Base-by-base conservation (phyloP, 2,113 vertebrate species). In the Tachycineta bicolor region DNA sequence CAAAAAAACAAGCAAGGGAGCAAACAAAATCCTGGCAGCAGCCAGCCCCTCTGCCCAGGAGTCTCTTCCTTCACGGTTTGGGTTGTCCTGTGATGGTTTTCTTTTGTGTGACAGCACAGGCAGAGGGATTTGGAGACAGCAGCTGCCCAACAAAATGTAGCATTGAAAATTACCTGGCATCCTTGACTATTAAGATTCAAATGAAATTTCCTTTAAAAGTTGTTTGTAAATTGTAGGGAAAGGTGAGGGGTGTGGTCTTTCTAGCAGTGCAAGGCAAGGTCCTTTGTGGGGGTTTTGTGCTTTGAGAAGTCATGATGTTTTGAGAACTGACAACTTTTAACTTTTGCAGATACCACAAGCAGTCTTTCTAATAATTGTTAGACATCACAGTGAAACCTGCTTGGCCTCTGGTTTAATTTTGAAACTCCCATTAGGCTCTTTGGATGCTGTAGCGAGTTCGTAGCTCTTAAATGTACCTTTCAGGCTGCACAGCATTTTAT, bases 381-480 rank as follows among this genome's bases (percentile, higher is more conserved):
- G 75, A 43, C 50, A 83, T 83, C 43, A 69, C 58, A 67, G 55
- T 43, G 62, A 73, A 93, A 85, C 24, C 86, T 93, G 63, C 59
- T 49, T 88, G 78, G 59, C 50, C 79, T 93, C 43, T 55, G 55
- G 50, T 70, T 90, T 58, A 70, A 90, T 95, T 87, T 91, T 85
- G 62, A 83, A 96, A 44, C 29, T 83, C 78, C 64, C 26, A 29
- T 90, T 83, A 93, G 79, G 71, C 39, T 93, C 10, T 2, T 69
- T 70, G 70, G 64, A 63, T 91, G 50, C 67, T 74, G 11, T 77
- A 80, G 86, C 55, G 55, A 87, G 55, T 86, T 83, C 93, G 22
- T 96, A 87, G 93, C 87, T 96, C 90, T 91, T 86, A 83, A 93
- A 92, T 64, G 62, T 91, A 94, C 90, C 85, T 94, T 93, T 90